Base-by-base conservation (phyloP, 2,113 vertebrate genomes). In the Protobothrops flavoviridis region DNA sequence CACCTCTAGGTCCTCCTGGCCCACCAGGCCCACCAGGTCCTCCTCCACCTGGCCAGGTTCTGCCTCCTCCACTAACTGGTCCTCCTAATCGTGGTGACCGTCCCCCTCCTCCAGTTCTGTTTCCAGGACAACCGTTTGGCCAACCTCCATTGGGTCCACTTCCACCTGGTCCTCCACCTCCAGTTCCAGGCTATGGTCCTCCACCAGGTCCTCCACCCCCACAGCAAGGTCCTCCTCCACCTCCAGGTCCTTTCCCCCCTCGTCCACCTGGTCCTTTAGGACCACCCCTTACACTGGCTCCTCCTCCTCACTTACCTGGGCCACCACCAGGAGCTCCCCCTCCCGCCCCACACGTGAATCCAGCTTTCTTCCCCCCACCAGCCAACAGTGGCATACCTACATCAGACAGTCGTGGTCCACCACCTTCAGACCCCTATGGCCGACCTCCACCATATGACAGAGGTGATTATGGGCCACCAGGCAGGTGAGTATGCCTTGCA, bases 331-430 rank as follows among this genome's bases (percentile, higher is more conserved):
- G 99, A 96, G 99, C 99, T 89, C 99, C 99, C 9, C 99, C 99
- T 81, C 99, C 99, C 2, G 99, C 99, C 92, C 99, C 99, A 55
- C 99, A 99, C 91, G 99, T 99, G 96, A 99, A 99, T 97, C 99
- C 99, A 26, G 99, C 99, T 94, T 99, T 99, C 97, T 99, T 99
- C 95, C 99, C 99, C 94, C 99, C 99, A 59, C 99, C 99, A 91
- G 99, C 99, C 94, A 99, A 98, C 97, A 99, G 98, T 95, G 99
- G 97, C 95, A 99, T 99, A 98, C 98, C 99, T 92, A 98, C 98
- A 91, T 99, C 99, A 74, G 99, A 99, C 96, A 98, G 98, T 91
- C 97, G 99, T 95, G 99, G 99, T 55, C 99, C 99, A 10, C 99
- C 99, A 43, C 99, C 99, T 0, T 99, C 98, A 81, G 99, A 99